Evolutionary conservation across 2,113 vertebrate genomes (phyloP).

Genomic region (Propithecus coquereli): DNA sequence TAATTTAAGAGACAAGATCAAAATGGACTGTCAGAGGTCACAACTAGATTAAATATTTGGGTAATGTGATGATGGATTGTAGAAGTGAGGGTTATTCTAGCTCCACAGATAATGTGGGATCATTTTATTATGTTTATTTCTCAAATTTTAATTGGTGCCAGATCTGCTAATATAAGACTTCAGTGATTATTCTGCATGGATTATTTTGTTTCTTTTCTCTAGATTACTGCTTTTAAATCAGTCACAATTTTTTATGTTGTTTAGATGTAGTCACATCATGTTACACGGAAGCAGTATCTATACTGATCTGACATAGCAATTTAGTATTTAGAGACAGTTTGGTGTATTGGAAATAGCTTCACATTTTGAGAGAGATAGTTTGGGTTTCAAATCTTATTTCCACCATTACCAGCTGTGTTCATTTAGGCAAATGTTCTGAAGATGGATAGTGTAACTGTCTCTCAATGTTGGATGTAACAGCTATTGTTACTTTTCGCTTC

Average conservation of each 20-base stretch:
- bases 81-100: background rate
- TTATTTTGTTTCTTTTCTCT: background rate
- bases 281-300: background rate
- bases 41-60: background rate
- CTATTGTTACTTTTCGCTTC: background rate
- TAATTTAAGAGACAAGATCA: constrained; percentile 15
- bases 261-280: background rate
- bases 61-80: background rate
- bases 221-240: background rate
- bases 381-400: background rate
- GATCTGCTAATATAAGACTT: background rate
- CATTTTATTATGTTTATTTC: constrained; percentile 11
- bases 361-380: background rate
- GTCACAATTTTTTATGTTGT: background rate
- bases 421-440: background rate
- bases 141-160: background rate
- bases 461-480: background rate
- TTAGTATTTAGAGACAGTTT: background rate
- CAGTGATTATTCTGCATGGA: background rate
- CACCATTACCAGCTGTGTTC: background rate
- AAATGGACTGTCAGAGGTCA: background rate
- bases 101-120: background rate
- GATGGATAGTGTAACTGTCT: background rate
- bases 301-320: background rate
- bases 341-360: background rate